A percentile compares a stretch with the other conserved stretches of the same genome.
phyloP scores from a whole-genome alignment of 2,113 vertebrate species.

The Myrmecophaga tridactyla region DNA sequence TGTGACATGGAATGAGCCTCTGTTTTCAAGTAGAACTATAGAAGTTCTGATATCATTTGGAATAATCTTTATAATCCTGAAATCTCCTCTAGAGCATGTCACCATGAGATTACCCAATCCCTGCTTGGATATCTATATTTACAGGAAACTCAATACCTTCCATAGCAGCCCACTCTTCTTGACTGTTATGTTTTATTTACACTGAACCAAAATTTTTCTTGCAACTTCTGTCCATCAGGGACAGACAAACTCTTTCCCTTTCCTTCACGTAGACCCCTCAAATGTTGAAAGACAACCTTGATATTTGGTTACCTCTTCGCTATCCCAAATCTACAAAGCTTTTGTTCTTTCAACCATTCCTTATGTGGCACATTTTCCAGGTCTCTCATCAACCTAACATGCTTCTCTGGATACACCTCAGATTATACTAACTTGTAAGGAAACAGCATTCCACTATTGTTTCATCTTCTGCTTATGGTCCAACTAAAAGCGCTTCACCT shows the following conservation, averaged over 20 bases:
- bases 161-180: neutral
- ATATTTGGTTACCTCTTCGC: neutral
- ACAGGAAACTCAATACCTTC: neutral
- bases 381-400: neutral
- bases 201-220: constrained; percentile 7
- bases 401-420: neutral
- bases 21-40: neutral
- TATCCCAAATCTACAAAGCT: neutral
- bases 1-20: neutral
- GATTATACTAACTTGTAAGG: neutral
- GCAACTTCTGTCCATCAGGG: neutral
- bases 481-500: neutral
- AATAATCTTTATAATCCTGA: neutral
- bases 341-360: neutral
- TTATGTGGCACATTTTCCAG: neutral
- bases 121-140: too few relatives aligned
- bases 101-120: neutral
- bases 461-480: neutral
- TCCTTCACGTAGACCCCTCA: constrained; percentile 3
- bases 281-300: neutral
- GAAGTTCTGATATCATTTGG: neutral
- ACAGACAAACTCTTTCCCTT: neutral
- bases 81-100: neutral
- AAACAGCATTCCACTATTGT: neutral
- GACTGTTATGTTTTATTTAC: neutral